Evolutionary conservation across 2,888 invertebrate species (phyloP).

Genomic region (Deilephila porcellus): DNA sequence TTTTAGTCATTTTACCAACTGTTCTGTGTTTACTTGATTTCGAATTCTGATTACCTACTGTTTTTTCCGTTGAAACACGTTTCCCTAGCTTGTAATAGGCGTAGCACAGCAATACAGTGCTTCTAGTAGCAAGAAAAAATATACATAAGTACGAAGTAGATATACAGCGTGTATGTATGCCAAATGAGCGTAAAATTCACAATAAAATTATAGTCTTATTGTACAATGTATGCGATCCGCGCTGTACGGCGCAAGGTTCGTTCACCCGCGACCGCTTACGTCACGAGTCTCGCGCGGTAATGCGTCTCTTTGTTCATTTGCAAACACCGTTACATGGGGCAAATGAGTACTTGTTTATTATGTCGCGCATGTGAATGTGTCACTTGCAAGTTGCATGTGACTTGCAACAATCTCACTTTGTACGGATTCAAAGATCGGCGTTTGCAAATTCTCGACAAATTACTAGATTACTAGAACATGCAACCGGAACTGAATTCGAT

Average conservation of each 20-base stretch:
- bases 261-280: conserved; percentile 40
- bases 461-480: neutral
- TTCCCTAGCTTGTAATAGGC: too few species aligned
- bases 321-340: conserved; percentile 39
- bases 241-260: conserved; percentile 41
- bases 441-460: neutral
- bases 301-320: conserved; percentile 37
- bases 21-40: too few species aligned
- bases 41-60: too few species aligned
- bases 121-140: neutral
- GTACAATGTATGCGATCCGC: conserved; percentile 27
- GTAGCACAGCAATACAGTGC: too few species aligned
- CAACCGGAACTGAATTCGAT: neutral
- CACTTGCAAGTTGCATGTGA: conserved; percentile 2
- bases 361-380: conserved; percentile 4
- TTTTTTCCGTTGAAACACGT: too few species aligned
- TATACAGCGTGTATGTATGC: neutral
- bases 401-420: neutral
- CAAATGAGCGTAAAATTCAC: conserved; percentile 17
- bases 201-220: conserved; percentile 29
- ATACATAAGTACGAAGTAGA: neutral
- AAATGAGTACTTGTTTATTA: conserved; percentile 31
- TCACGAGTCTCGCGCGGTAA: conserved; percentile 40
- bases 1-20: too few species aligned
- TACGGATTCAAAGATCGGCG: neutral